phyloP scores from a whole-genome alignment of 1,140 invertebrate genomes.

The Bombus polaris region DNA sequence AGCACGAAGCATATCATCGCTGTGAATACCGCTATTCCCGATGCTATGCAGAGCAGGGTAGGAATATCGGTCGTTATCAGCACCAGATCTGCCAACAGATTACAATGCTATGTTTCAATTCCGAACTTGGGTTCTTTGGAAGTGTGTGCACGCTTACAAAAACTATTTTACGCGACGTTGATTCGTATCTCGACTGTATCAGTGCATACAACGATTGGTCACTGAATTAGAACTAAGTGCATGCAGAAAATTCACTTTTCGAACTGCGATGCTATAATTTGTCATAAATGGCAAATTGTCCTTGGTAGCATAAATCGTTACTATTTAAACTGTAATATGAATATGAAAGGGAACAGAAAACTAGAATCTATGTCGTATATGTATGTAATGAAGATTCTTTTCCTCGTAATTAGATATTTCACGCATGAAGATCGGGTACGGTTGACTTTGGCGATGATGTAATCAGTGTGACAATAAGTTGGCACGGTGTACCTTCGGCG shows the following conservation, averaged over 20 bases:
- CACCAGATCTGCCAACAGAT: slow-evolving; percentile 87
- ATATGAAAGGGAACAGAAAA: too few species aligned
- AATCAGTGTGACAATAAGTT: not conserved
- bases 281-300: not conserved
- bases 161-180: too few species aligned
- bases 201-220: not conserved
- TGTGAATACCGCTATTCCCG: slow-evolving; percentile 91
- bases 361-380: too few species aligned
- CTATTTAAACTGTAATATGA: too few species aligned
- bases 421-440: not conserved
- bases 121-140: not conserved
- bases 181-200: not conserved
- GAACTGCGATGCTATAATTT: not conserved
- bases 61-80: slow-evolving; percentile 91
- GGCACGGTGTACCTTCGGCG: slow-evolving; percentile 87
- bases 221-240: not conserved
- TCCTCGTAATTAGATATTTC: not conserved
- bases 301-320: not conserved
- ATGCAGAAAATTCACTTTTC: not conserved
- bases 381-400: too few species aligned
- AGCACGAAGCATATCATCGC: slow-evolving; percentile 93
- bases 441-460: too few species aligned
- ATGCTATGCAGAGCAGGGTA: slow-evolving; percentile 90
- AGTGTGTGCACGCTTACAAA: not conserved
- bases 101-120: not conserved